Conservation (phyloP, 2,113 vertebrate species). For the Ivindomyrus marchei region DNA sequence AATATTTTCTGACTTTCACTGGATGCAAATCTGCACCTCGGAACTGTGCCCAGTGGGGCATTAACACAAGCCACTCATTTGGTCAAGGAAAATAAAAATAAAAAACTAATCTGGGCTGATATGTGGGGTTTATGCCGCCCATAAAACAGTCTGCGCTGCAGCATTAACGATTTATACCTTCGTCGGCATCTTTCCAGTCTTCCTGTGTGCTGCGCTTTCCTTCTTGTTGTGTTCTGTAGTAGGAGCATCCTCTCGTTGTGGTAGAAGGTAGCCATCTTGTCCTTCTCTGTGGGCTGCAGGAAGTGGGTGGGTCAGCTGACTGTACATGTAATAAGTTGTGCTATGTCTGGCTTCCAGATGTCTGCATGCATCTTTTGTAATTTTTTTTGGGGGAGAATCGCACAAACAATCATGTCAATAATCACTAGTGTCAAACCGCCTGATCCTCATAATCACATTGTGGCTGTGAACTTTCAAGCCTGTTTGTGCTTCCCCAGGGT, state of each 20-base stretch:
- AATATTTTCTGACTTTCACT: not conserved
- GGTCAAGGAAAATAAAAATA: constrained; percentile 2
- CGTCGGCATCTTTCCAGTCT: not conserved
- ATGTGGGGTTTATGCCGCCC: not conserved
- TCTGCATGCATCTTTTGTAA: not conserved
- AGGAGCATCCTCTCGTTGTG: not conserved
- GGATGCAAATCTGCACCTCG: not conserved
- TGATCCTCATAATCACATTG: not conserved
- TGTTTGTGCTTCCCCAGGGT: not conserved
- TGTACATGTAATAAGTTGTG: not conserved
- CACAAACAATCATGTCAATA: not conserved
- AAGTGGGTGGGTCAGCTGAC: not conserved
- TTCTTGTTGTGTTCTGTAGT: not conserved
- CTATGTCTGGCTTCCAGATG: not conserved
- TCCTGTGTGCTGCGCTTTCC: not conserved
- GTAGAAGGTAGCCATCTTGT: not conserved
- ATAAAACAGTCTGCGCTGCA: not conserved
- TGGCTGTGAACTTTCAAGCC: not conserved
- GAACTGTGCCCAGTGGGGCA: not conserved
- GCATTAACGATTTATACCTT: not conserved
- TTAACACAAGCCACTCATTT: not conserved
- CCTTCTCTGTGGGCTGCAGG: not conserved
- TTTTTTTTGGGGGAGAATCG: not conserved
- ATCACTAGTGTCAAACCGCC: not conserved
- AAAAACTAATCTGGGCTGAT: constrained; percentile 4